Evolutionary conservation across 2,888 invertebrate genomes (phyloP), one percentile per base, ranked within the genome.

Genomic region (Athetis lepigone): DNA sequence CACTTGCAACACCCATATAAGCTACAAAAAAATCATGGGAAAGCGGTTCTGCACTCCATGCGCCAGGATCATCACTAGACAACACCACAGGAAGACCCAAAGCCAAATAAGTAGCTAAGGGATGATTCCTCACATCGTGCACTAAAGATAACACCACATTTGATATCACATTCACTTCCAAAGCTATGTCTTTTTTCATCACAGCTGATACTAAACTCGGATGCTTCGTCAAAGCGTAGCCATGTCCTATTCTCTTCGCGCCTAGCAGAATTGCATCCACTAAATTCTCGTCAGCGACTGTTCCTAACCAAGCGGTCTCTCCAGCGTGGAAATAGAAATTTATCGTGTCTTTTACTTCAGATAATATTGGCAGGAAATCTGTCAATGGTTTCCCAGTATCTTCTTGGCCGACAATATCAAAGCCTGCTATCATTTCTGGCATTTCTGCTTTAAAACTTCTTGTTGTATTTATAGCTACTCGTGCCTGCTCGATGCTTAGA

Each of bases 371-470:
- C 0, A 96, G 87, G 70, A 96, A 97, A 16, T 96, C 95, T 8
- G 90, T 81, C 0, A 98, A 88, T 0, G 97, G 96, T 21, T 92
- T 90, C 0, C 97, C 97, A 63, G 94, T 86, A 80, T 98, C 98
- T 86, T 98, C 98, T 80, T 97, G 97, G 0, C 98, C 98, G 0
- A 98, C 97, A 51, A 98, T 93, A 91, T 98, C 98, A 76, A 98
- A 97, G 1, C 98, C 98, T 6, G 96, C 97, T 46, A 98, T 92
- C 74, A 97, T 96, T 25, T 96, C 93, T 0, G 98, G 97, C 85
- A 96, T 95, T 42, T 91, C 86, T 0, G 79, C 82, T 84, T 96
- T 95, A 1, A 96, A 57, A 46, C 64, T 71, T 19, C 78, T 81
- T 23, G 90, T 89, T 2, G 81, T 40, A n/a, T 88, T 72, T 11